A percentile compares a stretch with the other conserved stretches of the same genome.
Conservation (phyloP, 2,888 invertebrate species). For the Platerodrilus igneus region DNA sequence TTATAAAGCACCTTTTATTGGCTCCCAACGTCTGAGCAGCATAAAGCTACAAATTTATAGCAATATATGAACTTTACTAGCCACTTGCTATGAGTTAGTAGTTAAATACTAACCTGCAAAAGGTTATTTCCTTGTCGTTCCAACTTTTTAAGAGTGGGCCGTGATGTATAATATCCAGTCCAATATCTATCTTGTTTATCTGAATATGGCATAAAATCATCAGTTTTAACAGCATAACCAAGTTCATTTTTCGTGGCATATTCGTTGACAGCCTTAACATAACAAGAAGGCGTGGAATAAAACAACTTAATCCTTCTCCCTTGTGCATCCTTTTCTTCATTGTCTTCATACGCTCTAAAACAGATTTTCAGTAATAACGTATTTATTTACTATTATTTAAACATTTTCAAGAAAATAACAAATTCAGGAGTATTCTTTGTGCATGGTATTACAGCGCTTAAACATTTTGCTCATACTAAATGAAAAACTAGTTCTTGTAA, state of each 20-base stretch:
- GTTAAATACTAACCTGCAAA: constrained; percentile 47
- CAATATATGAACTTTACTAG: too few relatives aligned
- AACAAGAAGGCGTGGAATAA: constrained; percentile 80
- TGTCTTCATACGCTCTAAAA: constrained; percentile 11
- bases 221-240: constrained; percentile 47
- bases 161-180: constrained; percentile 65
- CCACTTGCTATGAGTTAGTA: background rate
- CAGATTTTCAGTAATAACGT: too few relatives aligned
- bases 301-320: constrained; percentile 60
- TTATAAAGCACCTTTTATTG: too few relatives aligned
- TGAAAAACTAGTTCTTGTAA: too few relatives aligned
- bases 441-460: too few relatives aligned
- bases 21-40: too few relatives aligned
- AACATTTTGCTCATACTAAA: too few relatives aligned
- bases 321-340: constrained; percentile 5
- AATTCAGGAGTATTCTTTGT: too few relatives aligned
- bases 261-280: constrained; percentile 63
- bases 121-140: constrained; percentile 51
- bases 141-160: constrained; percentile 55
- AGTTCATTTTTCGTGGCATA: constrained; percentile 38
- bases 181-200: constrained; percentile 63
- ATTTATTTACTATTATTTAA: too few relatives aligned
- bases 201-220: constrained; percentile 66
- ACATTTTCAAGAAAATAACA: too few relatives aligned
- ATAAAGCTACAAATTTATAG: too few relatives aligned